Percentiles rank a stretch among this genome's conserved stretches.
Evolutionary conservation across 2,888 invertebrate species (phyloP).

Genomic region (Trissolcus brochymenae): DNA sequence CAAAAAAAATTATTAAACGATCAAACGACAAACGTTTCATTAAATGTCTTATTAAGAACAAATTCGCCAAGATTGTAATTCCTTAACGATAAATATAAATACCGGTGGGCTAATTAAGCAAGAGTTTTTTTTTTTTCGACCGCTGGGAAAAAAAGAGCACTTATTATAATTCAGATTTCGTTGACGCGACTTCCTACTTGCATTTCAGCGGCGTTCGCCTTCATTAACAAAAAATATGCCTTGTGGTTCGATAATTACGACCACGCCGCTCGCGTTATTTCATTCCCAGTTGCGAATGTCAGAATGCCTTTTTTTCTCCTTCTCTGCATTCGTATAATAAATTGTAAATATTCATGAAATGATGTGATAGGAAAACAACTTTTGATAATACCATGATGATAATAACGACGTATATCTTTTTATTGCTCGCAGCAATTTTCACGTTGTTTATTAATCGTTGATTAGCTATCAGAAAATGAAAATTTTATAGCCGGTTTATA

Average conservation of each 20-base stretch:
- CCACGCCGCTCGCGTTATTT: constrained; percentile 33
- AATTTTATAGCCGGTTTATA: not conserved
- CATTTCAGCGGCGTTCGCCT: constrained; percentile 2
- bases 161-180: constrained; percentile 52
- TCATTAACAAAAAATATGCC: constrained; percentile 42
- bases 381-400: too few relatives aligned
- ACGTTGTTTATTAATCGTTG: too few relatives aligned
- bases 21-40: constrained; percentile 45
- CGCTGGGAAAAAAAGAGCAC: constrained; percentile 36
- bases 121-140: constrained; percentile 14
- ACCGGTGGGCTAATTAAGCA: constrained; percentile 52
- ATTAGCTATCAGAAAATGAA: too few relatives aligned
- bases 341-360: too few relatives aligned
- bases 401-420: too few relatives aligned
- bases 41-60: constrained; percentile 46
- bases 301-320: constrained; percentile 22
- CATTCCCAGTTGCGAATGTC: constrained; percentile 17
- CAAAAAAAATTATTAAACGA: constrained; percentile 1
- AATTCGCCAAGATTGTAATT: constrained; percentile 51
- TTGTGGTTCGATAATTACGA: constrained; percentile 34
- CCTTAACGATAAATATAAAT: constrained; percentile 53
- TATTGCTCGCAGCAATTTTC: too few relatives aligned
- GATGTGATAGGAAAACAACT: too few relatives aligned
- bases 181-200: constrained; percentile 27
- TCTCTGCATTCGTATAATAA: constrained; percentile 9